Base-by-base conservation (phyloP, 2,797 vertebrate species). In the Melanotaenia pygmaea region DNA sequence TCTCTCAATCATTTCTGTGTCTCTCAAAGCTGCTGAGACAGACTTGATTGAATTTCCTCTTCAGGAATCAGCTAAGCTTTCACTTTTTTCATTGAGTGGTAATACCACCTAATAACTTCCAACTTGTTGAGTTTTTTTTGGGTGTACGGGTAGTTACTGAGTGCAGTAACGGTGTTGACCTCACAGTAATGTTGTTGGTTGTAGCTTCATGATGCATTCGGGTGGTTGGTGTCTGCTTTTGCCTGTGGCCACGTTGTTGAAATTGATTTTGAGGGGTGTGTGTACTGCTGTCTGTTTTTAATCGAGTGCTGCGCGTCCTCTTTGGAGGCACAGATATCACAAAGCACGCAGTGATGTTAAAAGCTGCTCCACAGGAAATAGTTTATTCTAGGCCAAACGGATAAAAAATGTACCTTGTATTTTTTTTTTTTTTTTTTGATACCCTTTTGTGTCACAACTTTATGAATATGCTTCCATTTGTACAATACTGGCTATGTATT, bases 191-290 rank as follows among this genome's bases (percentile, higher is more conserved):
- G 59, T 22, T 71, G 54, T 35, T 32, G 74, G 72, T 77, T 75
- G 67, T 78, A 59, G 74, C 81, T 83, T 51, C 28, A 4, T 63
- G 58, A 58, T 71, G 61, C 67, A 63, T 54, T 54, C 18, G 59
- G 51, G 60, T 20, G 51, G 47, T 34, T 28, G 67, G 65, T 63
- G 63, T 84, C 82, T 71, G 70, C 72, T 63, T 68, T 82, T 75
- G 79, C 87, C 83, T 68, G 53, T 72, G 83, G 82, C 77, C 66
- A 66, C 67, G n/a, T 70, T 80, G 78, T 77, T 47, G 64, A 81
- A 84, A 88, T 85, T 70, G 72, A 88, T 83, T 89, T 86, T 82
- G 77, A 76, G 62, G 67, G 32, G 56, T 67, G 62, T 11, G 59
- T 62, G 67, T 14, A 32, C 43, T 1, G 3, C 70, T 74, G 80